Evolutionary conservation across 2,113 vertebrate species (phyloP).

Genomic region (Ptyas mucosa): DNA sequence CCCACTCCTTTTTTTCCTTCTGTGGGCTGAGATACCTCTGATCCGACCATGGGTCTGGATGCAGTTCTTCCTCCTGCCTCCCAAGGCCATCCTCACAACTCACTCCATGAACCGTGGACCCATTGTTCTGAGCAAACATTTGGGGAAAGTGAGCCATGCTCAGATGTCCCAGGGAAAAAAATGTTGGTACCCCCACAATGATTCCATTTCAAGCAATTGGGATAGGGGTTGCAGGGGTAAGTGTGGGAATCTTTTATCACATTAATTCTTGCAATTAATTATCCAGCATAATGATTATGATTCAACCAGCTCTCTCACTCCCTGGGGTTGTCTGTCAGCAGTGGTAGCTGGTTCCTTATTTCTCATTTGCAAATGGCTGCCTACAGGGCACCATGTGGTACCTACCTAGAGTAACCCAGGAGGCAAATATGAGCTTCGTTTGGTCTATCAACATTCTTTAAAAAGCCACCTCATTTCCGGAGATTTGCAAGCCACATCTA

Average conservation of each 20-base stretch:
- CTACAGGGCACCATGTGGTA: background rate
- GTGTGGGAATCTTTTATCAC: background rate
- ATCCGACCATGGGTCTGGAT: background rate
- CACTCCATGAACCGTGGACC: background rate
- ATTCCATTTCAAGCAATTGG: background rate
- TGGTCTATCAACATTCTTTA: background rate
- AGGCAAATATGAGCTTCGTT: background rate
- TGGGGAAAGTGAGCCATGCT: background rate
- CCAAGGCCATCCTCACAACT: background rate
- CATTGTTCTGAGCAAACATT: background rate
- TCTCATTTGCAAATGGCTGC: background rate
- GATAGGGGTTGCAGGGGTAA: background rate
- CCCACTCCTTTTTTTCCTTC: background rate
- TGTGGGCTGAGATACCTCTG: background rate
- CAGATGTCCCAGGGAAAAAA: background rate
- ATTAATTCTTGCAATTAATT: background rate
- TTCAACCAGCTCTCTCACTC: background rate
- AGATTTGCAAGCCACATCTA: background rate
- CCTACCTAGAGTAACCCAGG: background rate
- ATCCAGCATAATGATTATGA: background rate
- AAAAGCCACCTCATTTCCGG: background rate
- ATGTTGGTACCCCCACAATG: background rate
- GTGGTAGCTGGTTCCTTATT: background rate
- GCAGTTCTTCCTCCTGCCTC: background rate
- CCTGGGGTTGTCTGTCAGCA: background rate